phyloP scores from a whole-genome alignment of 2,113 vertebrate species.

The Grus americana region DNA sequence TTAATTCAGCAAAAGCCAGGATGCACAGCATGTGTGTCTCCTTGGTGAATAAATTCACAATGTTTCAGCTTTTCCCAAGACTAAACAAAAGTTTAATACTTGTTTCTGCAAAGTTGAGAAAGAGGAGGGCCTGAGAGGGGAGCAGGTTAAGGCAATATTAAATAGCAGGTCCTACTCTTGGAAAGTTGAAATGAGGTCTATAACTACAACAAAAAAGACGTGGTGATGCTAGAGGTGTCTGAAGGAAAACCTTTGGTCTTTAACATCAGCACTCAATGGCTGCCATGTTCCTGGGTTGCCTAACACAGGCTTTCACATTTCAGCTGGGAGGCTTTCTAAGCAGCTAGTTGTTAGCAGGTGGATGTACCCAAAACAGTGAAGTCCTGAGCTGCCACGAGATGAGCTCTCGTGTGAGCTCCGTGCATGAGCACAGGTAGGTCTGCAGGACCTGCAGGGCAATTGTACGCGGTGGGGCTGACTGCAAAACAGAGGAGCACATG shows the following conservation, averaged over 20 bases:
- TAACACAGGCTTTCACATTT: neutral
- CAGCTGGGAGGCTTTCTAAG: neutral
- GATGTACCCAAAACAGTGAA: neutral
- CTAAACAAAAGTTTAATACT: neutral
- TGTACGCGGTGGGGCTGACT: fast-evolving
- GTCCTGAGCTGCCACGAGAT: fast-evolving
- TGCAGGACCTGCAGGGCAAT: neutral
- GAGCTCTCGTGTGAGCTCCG: fast-evolving
- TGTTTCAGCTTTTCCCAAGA: neutral
- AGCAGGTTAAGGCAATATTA: neutral
- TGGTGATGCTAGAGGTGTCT: neutral
- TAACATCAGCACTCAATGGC: neutral
- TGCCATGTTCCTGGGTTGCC: neutral
- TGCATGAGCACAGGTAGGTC: neutral
- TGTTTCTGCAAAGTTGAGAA: neutral
- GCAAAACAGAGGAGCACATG: neutral
- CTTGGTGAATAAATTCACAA: neutral
- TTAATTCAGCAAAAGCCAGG: neutral
- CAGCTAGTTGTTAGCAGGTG: neutral
- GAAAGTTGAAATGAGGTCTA: neutral
- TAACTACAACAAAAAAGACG: neutral
- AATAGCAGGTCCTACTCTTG: neutral
- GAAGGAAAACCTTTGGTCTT: neutral
- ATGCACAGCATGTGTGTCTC: neutral
- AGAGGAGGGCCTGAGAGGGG: neutral